Conservation (phyloP, 2,888 invertebrate species). For the Tryphoninae sp. region DNA sequence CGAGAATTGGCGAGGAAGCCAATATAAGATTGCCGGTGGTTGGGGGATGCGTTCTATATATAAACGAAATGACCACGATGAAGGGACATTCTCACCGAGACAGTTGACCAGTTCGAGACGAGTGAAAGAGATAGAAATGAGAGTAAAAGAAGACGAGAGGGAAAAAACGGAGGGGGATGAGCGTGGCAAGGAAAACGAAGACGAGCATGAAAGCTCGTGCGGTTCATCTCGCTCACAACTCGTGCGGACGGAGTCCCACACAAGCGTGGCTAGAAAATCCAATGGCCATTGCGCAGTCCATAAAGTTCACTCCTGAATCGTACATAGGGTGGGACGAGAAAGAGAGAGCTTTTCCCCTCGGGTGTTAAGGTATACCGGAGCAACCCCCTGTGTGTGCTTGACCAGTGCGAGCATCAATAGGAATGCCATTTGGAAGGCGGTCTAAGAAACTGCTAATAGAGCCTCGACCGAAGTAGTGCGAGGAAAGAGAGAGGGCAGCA, state of each 20-base stretch:
- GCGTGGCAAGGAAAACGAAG: constrained; percentile 52
- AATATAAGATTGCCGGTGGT: constrained; percentile 66
- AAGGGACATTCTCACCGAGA: constrained; percentile 36
- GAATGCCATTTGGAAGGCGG: constrained; percentile 78
- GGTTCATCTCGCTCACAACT: constrained; percentile 38
- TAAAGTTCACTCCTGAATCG: constrained; percentile 74
- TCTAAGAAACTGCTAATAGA: constrained; percentile 81
- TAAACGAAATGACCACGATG: constrained; percentile 15
- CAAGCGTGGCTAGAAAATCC: constrained; percentile 52
- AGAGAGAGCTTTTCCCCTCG: constrained; percentile 70
- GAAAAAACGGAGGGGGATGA: constrained; percentile 25
- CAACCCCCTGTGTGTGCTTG: constrained; percentile 53
- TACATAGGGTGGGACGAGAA: constrained; percentile 64
- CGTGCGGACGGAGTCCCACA: background rate
- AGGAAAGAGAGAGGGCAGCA: constrained; percentile 32
- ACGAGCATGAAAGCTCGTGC: constrained; percentile 28
- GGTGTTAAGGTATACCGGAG: constrained; percentile 70
- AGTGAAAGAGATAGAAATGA: constrained; percentile 60
- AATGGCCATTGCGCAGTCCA: constrained; percentile 76
- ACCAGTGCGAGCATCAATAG: constrained; percentile 74
- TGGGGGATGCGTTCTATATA: constrained; percentile 46
- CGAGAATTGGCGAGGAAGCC: constrained; percentile 69
- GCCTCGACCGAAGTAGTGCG: constrained; percentile 54
- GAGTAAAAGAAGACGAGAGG: constrained; percentile 53
- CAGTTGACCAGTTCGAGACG: constrained; percentile 7